Evolutionary conservation across 1,140 invertebrate genomes (phyloP).

Genomic region (Campodea augens): DNA sequence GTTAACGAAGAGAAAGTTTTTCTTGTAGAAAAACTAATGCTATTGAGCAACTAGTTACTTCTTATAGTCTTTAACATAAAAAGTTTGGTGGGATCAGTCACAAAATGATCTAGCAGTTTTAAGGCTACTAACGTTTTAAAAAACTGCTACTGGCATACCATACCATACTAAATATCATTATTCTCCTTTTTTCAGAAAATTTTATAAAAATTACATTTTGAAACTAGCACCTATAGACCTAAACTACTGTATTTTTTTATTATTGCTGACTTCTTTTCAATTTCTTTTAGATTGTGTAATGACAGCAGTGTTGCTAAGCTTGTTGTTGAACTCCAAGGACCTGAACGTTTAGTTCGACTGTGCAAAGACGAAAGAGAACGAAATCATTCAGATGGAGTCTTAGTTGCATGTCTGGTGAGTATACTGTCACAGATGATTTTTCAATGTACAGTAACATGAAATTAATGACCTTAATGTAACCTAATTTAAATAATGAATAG

Average conservation of each 20-base stretch:
- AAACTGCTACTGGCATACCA: too few relatives aligned
- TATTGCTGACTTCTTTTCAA: background rate
- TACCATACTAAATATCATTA: too few relatives aligned
- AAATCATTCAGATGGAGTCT: conserved; percentile 49
- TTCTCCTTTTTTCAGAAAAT: too few relatives aligned
- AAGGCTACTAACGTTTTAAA: too few relatives aligned
- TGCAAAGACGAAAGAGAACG: conserved; percentile 44
- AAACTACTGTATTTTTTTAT: conserved; percentile 2
- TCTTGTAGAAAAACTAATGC: background rate
- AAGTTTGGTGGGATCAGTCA: too few relatives aligned
- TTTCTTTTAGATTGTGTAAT: conserved; percentile 39
- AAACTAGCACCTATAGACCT: too few relatives aligned
- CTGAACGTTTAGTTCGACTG: conserved; percentile 47
- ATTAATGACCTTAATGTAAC: too few relatives aligned
- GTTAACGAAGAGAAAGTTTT: background rate
- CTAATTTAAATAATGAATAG: too few relatives aligned
- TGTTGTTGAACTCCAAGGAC: conserved; percentile 53
- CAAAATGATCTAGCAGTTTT: too few relatives aligned
- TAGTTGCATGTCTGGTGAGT: conserved; percentile 53
- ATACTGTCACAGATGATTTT: too few relatives aligned
- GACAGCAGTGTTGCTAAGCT: conserved; percentile 47
- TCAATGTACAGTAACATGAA: too few relatives aligned
- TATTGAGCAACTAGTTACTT: background rate
- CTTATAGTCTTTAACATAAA: conserved; percentile 5
- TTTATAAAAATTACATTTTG: too few relatives aligned